Base-by-base conservation (phyloP, 1,140 invertebrate genomes). In the Macrotrachela quadricornifera region DNA sequence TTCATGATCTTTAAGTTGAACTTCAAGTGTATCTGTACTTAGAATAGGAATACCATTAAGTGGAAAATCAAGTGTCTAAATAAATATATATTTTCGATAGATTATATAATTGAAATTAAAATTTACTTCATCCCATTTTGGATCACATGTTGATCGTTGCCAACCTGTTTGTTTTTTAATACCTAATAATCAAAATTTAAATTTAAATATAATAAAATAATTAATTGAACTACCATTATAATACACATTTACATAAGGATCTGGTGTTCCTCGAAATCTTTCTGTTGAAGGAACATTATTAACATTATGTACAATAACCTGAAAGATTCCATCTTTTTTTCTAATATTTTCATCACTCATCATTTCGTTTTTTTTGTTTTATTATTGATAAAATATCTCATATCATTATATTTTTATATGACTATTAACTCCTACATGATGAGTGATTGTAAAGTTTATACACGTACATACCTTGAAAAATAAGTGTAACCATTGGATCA, bases 61-160 rank as follows among this genome's bases (percentile, higher is more conserved):
- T 38, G 65, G 62, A 61, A 68, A 65, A 10, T 62, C 60, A 49
- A 67, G 57, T 30, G 55, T 63, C 65, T 67, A 58, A 37, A 61
- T 58, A 37, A n/a, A n/a, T n/a, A n/a, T n/a, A n/a, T n/a, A n/a
- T n/a, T n/a, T n/a, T n/a, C 52, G 13, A 57, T 56, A 16, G 16
- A 44, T 15, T 52, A 13, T 16, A 10, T 13, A 14, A 44, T 40
- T 48, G 4, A 46, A 36, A 11, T 16, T 36, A 39, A 49, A 30
- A 52, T 50, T 59, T 56, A 66, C 66, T 61, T 68, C 59, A 57
- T 65, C 62, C 66, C 66, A 68, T 11, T 44, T 52, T 46, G 66
- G 66, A 55, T 66, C 63, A 30, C 63, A 42, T 44, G 64, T 59
- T 14, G 58, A 60, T 48, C 66, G 65, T 15, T 57, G 58, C 14